Evolutionary conservation across 2,888 invertebrate genomes (phyloP), one percentile per base, ranked within the genome.

Genomic region (Diploptera punctata): DNA sequence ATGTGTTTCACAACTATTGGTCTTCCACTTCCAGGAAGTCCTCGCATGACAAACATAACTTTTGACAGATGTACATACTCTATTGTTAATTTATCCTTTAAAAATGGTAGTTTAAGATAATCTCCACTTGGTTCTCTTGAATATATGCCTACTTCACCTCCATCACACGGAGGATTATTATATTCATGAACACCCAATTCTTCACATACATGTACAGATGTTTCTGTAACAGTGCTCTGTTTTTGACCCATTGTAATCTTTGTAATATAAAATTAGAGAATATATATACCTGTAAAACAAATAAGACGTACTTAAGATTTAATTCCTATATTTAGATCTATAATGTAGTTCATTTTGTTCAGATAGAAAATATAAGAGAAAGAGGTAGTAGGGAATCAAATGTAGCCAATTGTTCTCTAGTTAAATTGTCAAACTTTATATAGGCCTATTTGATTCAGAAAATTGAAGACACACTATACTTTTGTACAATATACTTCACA

Each of bases 1-100:
- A 83, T 77, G 21, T 73, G 49, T 18, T 77, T 76, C 0, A 79
- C 80, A 21, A 82, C 60, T 1, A 79, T 80, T 2, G 81, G 80
- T 76, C 83, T 83, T 3, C 83, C 83, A 31, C 81, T 80, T 2
- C 83, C 83, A n/a, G 82, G 79, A 7, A 82, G 74, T 5, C 83
- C 83, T 68, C 82, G 76, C 80, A 82, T 80, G 16, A 83, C 77
- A 72, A 83, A 81, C 77, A 83, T 78, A 2, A 80, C 78, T 75
- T 78, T 77, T 16, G 71, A 73, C 57, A 44, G 68, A 21, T 19
- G 31, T 57, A 67, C 26, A 21, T 70, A 61, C 33, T 73, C 69
- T 10, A 62, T 19, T 10, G 73, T 65, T 1, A 16, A 26, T 13
- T 65, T 43, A 16, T 62, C 65, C 0, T 52, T 38, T n/a, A 73